phyloP scores from a whole-genome alignment of 2,113 vertebrate species.

The Rhizomys pruinosus region DNA sequence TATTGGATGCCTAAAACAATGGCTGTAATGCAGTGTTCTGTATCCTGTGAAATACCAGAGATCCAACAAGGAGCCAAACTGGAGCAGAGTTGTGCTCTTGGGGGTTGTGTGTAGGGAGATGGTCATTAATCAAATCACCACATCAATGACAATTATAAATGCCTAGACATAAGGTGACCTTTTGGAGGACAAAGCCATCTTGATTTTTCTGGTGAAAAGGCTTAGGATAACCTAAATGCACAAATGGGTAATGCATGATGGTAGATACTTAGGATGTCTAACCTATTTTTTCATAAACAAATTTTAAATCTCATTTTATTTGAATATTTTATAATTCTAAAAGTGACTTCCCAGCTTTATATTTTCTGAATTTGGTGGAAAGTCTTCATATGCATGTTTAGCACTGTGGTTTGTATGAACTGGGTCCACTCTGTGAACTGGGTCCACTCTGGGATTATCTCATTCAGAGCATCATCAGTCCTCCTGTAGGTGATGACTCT shows the following conservation, averaged over 20 bases:
- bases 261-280: neutral
- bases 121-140: neutral
- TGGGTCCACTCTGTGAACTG: neutral
- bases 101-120: neutral
- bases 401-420: neutral
- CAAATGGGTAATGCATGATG: neutral
- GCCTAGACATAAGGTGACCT: constrained; percentile 13
- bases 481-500: neutral
- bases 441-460: neutral
- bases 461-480: neutral
- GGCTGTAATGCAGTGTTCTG: neutral
- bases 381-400: neutral
- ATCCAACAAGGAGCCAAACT: neutral
- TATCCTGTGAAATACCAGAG: neutral
- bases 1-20: neutral
- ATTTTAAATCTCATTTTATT: constrained; percentile 8
- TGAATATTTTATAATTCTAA: neutral
- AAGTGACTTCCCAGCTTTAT: neutral
- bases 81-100: neutral
- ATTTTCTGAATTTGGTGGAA: neutral
- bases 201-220: neutral
- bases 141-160: neutral
- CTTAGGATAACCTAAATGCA: neutral
- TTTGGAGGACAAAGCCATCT: neutral
- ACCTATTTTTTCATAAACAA: neutral